Base-by-base conservation (phyloP, 1,140 invertebrate species). In the Dysdera silvatica region DNA sequence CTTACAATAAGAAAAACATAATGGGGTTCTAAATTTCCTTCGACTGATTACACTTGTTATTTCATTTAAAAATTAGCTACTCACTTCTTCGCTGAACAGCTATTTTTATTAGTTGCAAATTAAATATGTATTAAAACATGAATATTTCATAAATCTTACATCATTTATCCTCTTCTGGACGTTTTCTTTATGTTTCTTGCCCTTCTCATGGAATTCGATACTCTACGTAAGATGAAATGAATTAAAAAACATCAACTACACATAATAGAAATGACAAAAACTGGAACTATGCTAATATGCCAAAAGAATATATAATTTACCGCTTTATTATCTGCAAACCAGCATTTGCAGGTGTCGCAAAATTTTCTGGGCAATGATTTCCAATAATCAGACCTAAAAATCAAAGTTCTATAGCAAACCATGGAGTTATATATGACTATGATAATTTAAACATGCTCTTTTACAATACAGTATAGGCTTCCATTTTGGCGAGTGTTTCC, bases 311-410 rank as follows among this genome's bases (percentile, higher is more conserved):
- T 37, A 65, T 58, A 67, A 77, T 84, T 83, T 81, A 91, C 89
- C 43, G 92, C 87, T 82, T 92, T 95, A 75, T 98, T 98, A 77
- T 97, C 94, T 54, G 91, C 87, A 69, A 96, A 88, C 94, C 95
- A 98, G 75, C 93, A 96, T 78, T 97, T 98, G 77, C 95, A 98
- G 76, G 93, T 93, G 69, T 97, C 92, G 73, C 95, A 98, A 75
- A 87, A 97, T 76, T 97, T 97, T 57, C 91, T 84, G 0, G 88
- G 88, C 69, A 94, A 86, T 29, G 94, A 97, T 77, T 95, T 94
- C 95, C 95, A 98, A 75, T 93, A 97, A 70, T 96, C 93, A 7
- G 95, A 86, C 95, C 74, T 78, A 48, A n/a, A n/a, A n/a, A n/a
- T n/a, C n/a, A n/a, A n/a, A n/a, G n/a, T n/a, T n/a, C n/a, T n/a